These are phyloP conservation scores for Apostichopus californicus DNA, from an alignment of 35 echinoderm and acorn worm species.

Conservation along the genomic window DNA sequence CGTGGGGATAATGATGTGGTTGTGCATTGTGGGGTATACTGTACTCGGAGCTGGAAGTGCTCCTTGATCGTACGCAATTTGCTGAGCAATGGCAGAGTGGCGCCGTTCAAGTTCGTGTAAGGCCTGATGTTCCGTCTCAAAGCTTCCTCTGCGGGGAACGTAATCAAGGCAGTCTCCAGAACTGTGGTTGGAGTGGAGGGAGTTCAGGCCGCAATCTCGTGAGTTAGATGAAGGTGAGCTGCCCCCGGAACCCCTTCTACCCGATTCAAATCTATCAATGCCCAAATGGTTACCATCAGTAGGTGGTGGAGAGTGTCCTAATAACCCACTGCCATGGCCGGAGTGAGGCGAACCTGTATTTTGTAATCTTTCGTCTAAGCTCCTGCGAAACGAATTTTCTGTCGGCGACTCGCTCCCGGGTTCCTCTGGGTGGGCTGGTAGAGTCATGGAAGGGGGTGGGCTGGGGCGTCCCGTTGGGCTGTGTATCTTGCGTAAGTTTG, in stretches of 20 bases:
- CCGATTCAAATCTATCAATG: slow-evolving; percentile 3
- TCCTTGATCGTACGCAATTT: slow-evolving; percentile 16
- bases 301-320: not conserved
- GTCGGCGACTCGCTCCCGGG: slow-evolving; percentile 52
- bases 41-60: not conserved
- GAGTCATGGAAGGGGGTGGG: slow-evolving; percentile 77
- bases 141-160: slow-evolving; percentile 16
- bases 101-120: not conserved
- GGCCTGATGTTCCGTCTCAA: not conserved
- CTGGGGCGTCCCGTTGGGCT: slow-evolving; percentile 71
- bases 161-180: slow-evolving; percentile 34
- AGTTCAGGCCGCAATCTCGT: not conserved
- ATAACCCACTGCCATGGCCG: not conserved
- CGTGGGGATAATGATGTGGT: not conserved
- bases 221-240: slow-evolving; percentile 37
- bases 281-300: slow-evolving; percentile 36
- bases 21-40: slow-evolving; percentile 19
- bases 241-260: slow-evolving; percentile 31
- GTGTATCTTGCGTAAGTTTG: slow-evolving; percentile 78
- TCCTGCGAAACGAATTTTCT: slow-evolving; percentile 29
- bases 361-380: slow-evolving; percentile 23
- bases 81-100: slow-evolving; percentile 9
- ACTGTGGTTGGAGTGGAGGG: slow-evolving; percentile 32
- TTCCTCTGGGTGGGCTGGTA: slow-evolving; percentile 87
- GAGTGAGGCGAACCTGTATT: slow-evolving; percentile 64